Base-by-base conservation (phyloP, 2,797 vertebrate genomes). In the Bufotes viridis region DNA sequence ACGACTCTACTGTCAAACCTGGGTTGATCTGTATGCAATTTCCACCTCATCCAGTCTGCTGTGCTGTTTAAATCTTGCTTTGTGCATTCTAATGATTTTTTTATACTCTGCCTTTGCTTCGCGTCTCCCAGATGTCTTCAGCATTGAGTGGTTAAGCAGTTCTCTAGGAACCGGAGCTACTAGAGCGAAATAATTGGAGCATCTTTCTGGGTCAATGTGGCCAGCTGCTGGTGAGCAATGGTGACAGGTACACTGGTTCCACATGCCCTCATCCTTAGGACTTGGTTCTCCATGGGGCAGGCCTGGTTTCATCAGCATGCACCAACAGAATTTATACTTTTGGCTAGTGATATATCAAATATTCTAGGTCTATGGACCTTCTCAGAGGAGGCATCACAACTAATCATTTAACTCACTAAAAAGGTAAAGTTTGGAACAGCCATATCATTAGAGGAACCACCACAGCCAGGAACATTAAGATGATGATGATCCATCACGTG, bases 21-120 rank as follows among this genome's bases (percentile, higher is more conserved):
- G 92, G 92, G 90, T 92, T 89, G 92, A 84, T 92, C 92, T 93
- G 81, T 87, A 91, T 90, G 87, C 90, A 93, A 93, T 93, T 93
- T 93, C 88, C 90, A 87, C 88, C 88, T 92, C 89, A 89, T 93
- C 93, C 85, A 91, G 86, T 75, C 90, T 89, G 87, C 88, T 91
- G 89, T 90, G 92, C 92, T 93, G 87, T 93, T 93, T 90, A 91
- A 89, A 82, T 92, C 92, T 91, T 90, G 87, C 90, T 94, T 90
- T 92, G 91, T 85, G 87, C 70, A 88, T 89, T 90, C 91, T 88
- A 81, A 92, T 92, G 91, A 91, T 93, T 93, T 92, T 90, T 92
- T 91, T 91, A 89, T 58, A 58, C 61, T 63, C 67, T 26, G 69
- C 49, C 29, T 82, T 61, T 57, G 78, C 49, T 74, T 89, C 69